Evolutionary conservation across 2,888 invertebrate genomes (phyloP).

Genomic region (Sceliomorpha sp.): DNA sequence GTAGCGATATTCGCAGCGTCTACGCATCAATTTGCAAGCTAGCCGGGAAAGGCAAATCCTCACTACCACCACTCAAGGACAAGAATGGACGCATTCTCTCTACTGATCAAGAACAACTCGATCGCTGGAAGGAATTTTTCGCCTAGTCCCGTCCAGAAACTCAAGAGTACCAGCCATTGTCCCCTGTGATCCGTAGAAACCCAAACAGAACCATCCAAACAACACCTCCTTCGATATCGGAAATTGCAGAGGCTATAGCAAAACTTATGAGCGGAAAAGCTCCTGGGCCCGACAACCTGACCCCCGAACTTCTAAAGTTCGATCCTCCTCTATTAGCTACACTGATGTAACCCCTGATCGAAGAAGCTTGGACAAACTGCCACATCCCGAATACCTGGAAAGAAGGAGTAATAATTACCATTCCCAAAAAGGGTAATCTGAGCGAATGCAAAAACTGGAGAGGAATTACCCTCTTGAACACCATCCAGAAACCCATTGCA

Average conservation of each 20-base stretch:
- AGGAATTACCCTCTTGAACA: too few relatives aligned
- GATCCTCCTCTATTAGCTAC: constrained; percentile 1
- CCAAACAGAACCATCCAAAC: too few relatives aligned
- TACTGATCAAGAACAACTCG: too few relatives aligned
- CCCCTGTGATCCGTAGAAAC: background rate
- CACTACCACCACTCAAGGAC: constrained; percentile 7
- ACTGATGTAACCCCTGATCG: background rate
- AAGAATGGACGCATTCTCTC: background rate
- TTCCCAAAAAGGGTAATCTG: too few relatives aligned
- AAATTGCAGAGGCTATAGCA: background rate
- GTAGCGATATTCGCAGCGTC: background rate
- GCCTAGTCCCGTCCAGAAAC: background rate
- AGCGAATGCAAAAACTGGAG: too few relatives aligned
- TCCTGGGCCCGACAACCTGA: too few relatives aligned
- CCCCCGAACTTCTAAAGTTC: background rate
- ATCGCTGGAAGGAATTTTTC: too few relatives aligned
- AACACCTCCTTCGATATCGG: background rate
- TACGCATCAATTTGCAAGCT: background rate
- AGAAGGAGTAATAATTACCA: too few relatives aligned
- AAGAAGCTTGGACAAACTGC: constrained; percentile 8
- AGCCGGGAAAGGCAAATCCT: too few relatives aligned
- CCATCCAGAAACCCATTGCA: too few relatives aligned
- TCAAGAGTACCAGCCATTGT: background rate
- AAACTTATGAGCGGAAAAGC: background rate
- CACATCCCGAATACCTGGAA: constrained; percentile 7